Base-by-base conservation (phyloP, 2,113 vertebrate species). In the Peromyscus maniculatus region DNA sequence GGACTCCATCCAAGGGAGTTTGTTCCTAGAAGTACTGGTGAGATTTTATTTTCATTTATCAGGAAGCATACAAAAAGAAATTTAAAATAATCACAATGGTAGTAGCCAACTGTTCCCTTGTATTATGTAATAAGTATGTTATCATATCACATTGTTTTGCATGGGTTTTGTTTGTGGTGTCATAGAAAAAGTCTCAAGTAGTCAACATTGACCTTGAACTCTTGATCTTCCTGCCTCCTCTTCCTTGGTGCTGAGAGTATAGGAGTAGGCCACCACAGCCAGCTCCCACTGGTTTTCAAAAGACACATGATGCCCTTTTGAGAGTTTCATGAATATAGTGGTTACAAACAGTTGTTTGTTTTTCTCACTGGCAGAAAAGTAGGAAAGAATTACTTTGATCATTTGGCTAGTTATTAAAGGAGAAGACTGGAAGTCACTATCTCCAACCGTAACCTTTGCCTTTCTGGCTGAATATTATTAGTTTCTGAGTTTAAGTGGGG, bases 11-110 rank as follows among this genome's bases (percentile, higher is more conserved):
- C 98, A 98, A 96, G 80, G 71, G 69, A 96, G 78, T 95, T 90
- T 82, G 87, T 97, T 98, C 97, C 97, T 98, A 97, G 98, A 98
- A 97, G 87, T 84, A 91, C 90, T 97, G 16, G n/a, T 52, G 95
- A 93, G 78, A 96, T 97, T 96, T 96, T 92, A 84, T 74, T 95
- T 94, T 95, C 91, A 93, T 88, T 94, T 91, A 91, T 95, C 79
- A 90, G 55, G 79, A 91, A 91, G 49, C 94, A 97, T 93, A 66
- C 62, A 93, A 93, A 95, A 94, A 93, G 71, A 89, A 89, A 89
- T 88, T 96, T 80, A 96, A 98, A 96, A 93, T 84, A 89, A 92
- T 80, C n/a, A 17, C 28, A 94, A 55, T 91, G 64, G 71, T 59
- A 71, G 78, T 89, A 75, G 92, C 66, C 92, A 52, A 39, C 62